Conservation (phyloP, 1,140 invertebrate species). For the Meteorus sp. region DNA sequence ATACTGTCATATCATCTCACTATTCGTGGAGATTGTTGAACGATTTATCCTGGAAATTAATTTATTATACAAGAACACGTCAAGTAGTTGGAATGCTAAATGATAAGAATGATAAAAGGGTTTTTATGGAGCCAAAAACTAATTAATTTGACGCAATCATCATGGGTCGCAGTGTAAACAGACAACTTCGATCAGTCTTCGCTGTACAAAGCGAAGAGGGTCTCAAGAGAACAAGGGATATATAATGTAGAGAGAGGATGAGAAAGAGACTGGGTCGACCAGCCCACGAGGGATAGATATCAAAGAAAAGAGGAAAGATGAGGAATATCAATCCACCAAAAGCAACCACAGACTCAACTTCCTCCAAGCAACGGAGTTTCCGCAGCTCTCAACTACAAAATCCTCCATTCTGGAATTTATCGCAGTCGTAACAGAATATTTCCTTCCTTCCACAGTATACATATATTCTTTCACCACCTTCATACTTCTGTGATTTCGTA, state of each 20-base stretch:
- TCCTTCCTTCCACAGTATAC: slow-evolving; percentile 28
- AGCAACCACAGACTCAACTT: slow-evolving; percentile 36
- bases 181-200: slow-evolving; percentile 45
- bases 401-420: slow-evolving; percentile 53
- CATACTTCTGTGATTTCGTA: background rate
- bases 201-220: slow-evolving; percentile 28
- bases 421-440: slow-evolving; percentile 53
- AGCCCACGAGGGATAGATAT: slow-evolving; percentile 42
- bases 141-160: slow-evolving; percentile 49
- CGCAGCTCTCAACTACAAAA: slow-evolving; percentile 56
- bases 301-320: slow-evolving; percentile 45
- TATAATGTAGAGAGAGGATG: background rate
- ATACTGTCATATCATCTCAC: no score
- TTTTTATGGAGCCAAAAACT: slow-evolving; percentile 27
- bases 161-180: slow-evolving; percentile 41
- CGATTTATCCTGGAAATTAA: no score
- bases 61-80: no score
- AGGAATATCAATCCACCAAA: slow-evolving; percentile 54
- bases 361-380: slow-evolving; percentile 36
- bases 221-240: slow-evolving; percentile 9
- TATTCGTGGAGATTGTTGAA: no score
- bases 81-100: background rate
- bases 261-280: slow-evolving; percentile 24
- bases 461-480: background rate
- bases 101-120: slow-evolving; percentile 7